Base-by-base conservation (phyloP, 1,140 invertebrate species). In the Metopolophium dirhodum region DNA sequence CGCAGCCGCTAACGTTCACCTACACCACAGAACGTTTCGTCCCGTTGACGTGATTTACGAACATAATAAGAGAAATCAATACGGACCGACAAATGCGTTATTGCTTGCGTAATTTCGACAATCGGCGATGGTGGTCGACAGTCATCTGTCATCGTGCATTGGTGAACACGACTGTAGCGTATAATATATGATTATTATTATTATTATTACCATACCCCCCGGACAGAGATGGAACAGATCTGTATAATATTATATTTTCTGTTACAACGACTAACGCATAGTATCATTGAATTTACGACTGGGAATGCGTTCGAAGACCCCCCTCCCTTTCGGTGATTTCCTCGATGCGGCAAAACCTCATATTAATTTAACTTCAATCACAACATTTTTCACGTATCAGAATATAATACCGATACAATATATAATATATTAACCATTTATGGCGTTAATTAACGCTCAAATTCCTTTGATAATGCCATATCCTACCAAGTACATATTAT, bases 1-100 rank as follows among this genome's bases (percentile, higher is more conserved):
- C 22, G 61, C 14, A 77, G n/a, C 61, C 61, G 2, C 37, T 41
- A 26, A 85, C 83, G 83, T 45, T 26, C 37, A 37, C 41, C 22
- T 26, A 41, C 37, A 41, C 37, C 23, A 4, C 37, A 85, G 23
- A 41, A 85, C 7, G 83, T 85, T 41, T 85, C 45, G 7, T 26
- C 35, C 87, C n/a, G n/a, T 88, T 88, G 35, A 41, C n/a, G 61
- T 91, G 90, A 91, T 91, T 91, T 91, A 82, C 41, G 90, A 68
- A 45, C 45, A 82, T 49, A 91, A 82, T 82, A 77, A 82, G 30
- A 91, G 82, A 83, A 37, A 85, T 77, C 61, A 77, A 77, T 77
- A 77, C 30, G n/a, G 6, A 77, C 61, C 61, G 14, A 20, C 61
- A 77, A 77, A 77, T 77, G 4, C 61, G 30, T 77, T 77, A 77